These are phyloP conservation scores for Bembecia ichneumoniformis DNA, from an alignment of 2,888 invertebrate species.

Conservation along the genomic window DNA sequence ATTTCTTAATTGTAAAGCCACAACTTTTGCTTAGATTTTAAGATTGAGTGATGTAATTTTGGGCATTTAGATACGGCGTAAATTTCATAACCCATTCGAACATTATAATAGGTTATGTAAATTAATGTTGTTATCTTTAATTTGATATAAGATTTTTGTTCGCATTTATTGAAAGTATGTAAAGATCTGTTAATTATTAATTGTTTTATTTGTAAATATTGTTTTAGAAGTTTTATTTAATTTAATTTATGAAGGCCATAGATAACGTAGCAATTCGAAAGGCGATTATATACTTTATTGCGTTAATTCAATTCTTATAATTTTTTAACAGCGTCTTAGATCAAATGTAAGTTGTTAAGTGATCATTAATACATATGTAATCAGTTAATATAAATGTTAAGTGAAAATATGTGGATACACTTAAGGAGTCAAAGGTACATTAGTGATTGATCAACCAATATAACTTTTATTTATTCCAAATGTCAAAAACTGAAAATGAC, in stretches of 20 bases:
- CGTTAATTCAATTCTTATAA: too few species aligned
- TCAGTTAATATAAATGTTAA: too few species aligned
- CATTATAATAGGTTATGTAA: background rate
- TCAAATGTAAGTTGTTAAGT: too few species aligned
- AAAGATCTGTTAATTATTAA: slow-evolving; percentile 33
- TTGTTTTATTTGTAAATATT: background rate
- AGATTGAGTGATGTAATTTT: background rate
- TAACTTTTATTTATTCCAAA: too few species aligned
- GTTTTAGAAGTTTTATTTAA: background rate
- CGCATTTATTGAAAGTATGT: slow-evolving; percentile 37
- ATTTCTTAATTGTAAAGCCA: background rate
- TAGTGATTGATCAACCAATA: too few species aligned
- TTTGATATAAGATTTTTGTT: background rate
- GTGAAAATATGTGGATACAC: too few species aligned
- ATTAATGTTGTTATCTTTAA: background rate
- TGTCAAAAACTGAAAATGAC: too few species aligned
- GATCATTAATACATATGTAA: too few species aligned
- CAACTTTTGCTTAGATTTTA: background rate
- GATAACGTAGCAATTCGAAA: too few species aligned
- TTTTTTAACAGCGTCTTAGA: too few species aligned
- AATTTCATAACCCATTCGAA: background rate
- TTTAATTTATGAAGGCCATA: background rate
- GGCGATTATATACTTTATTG: too few species aligned
- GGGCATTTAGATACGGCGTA: background rate
- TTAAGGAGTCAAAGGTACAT: too few species aligned